Base-by-base conservation (phyloP, 2,888 invertebrate species). In the Xylota segnis region DNA sequence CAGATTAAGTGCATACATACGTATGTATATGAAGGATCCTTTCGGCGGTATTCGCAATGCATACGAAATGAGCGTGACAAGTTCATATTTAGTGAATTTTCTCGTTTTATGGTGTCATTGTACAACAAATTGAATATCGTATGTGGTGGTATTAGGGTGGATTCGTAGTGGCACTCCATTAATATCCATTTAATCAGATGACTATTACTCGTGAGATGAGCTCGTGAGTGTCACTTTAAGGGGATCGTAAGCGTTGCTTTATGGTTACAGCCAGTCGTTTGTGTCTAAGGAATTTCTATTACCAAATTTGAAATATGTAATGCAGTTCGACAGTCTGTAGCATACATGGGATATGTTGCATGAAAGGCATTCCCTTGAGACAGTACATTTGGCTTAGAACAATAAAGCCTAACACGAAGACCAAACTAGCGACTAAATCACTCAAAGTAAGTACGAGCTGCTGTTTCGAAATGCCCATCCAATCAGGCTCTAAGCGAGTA, bases 61-160 rank as follows among this genome's bases (percentile, higher is more conserved):
- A 75, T 75, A 37, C 29, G 23, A 56, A 66, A 65, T 45, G 34
- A 71, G 43, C 59, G 34, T 59, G 59, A 71, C 45, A 59, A 59
- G 71, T 71, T 71, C 58, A 58, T 47, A 32, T 47, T 50, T 59
- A 27, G 59, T 58, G 14, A 32, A 74, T 56, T 34, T 58, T 75
- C n/a, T 34, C 18, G n/a, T 40, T 63, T 43, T 29, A 63, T 63
- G 63, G 54, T 63, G 61, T 72, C 58, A 23, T 45, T 45, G 32
- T 27, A 52, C 29, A 45, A 16, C n/a, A 54, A 59, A 72, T 34
- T 59, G 59, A 40, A 43, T 34, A n/a, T n/a, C n/a, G n/a, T n/a
- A 37, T 40, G n/a, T 34, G 16, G 34, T 23, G 40, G 34, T 23
- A 27, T 54, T 47, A 16, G 27, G n/a, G n/a, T 40, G 32, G 68